These are phyloP conservation scores for Drosophila lacicola DNA, from an alignment of 2,888 invertebrate genomes.

Conservation along the genomic window DNA sequence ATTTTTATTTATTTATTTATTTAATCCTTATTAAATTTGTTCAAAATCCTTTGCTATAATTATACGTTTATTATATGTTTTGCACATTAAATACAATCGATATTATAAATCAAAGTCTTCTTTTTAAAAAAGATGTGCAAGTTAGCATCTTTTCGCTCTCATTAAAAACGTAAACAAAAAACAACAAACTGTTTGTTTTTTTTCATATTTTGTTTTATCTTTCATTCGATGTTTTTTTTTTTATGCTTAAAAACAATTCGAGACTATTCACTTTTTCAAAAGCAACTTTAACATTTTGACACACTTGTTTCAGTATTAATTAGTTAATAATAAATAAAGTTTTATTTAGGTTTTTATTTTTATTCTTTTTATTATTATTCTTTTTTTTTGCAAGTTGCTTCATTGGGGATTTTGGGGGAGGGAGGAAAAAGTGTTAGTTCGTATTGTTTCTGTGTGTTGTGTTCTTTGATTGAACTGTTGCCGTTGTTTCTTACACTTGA, in stretches of 20 bases:
- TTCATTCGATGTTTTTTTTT: slow-evolving; percentile 50
- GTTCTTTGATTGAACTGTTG: slow-evolving; percentile 57
- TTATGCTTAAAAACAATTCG: slow-evolving; percentile 45
- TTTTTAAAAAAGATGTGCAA: slow-evolving; percentile 41
- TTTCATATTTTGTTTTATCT: slow-evolving; percentile 24
- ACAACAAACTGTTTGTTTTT: slow-evolving; percentile 57
- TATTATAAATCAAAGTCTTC: slow-evolving; percentile 69
- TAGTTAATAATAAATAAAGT: slow-evolving; percentile 18
- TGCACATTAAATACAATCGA: slow-evolving; percentile 67
- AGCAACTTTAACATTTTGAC: slow-evolving; percentile 49
- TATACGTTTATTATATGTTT: slow-evolving; percentile 68
- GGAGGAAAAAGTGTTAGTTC: slow-evolving; percentile 38
- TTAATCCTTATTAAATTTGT: slow-evolving; percentile 62
- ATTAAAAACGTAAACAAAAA: slow-evolving; percentile 63
- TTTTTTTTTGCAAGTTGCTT: slow-evolving; percentile 29
- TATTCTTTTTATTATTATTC: background rate
- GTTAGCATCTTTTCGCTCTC: slow-evolving; percentile 37
- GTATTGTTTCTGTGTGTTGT: slow-evolving; percentile 38
- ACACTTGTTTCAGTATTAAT: slow-evolving; percentile 23
- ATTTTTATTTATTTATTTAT: slow-evolving; percentile 42
- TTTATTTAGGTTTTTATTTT: slow-evolving; percentile 6
- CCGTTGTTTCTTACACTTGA: slow-evolving; percentile 54
- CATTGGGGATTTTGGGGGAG: background rate
- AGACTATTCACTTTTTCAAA: slow-evolving; percentile 48
- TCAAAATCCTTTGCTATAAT: slow-evolving; percentile 77